phyloP scores from a whole-genome alignment of 2,888 invertebrate genomes.

The Lepidochrysops patricia region DNA sequence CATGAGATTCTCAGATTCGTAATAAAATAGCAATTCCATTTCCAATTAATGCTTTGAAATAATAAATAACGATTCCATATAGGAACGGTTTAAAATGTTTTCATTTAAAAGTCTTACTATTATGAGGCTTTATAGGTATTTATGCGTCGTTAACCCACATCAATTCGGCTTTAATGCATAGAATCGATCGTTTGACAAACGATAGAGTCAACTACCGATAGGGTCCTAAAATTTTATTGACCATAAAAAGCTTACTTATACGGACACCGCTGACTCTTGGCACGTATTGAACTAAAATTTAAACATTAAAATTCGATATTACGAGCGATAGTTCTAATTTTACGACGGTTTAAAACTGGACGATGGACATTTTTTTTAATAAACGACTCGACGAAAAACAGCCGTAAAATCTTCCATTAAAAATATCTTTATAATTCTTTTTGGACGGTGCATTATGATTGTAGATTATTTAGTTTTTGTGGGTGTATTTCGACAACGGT shows the following conservation, averaged over 20 bases:
- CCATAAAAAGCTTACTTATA: conserved; percentile 69
- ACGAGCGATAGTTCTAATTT: conserved; percentile 68
- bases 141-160: conserved; percentile 37
- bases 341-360: conserved; percentile 60
- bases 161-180: conserved; percentile 35
- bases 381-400: conserved; percentile 31
- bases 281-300: conserved; percentile 50
- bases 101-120: conserved; percentile 31
- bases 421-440: conserved; percentile 16
- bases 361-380: conserved; percentile 38
- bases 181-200: conserved; percentile 44
- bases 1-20: not conserved
- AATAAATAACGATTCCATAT: conserved; percentile 2
- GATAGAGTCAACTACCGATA: conserved; percentile 46
- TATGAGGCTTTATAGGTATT: conserved; percentile 24
- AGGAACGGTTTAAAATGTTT: conserved; percentile 25
- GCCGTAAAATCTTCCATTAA: conserved; percentile 23
- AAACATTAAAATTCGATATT: conserved; percentile 63
- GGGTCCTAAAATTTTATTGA: conserved; percentile 64
- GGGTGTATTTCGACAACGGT: conserved; percentile 8
- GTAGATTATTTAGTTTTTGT: conserved; percentile 9
- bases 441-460: conserved; percentile 11
- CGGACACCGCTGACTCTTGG: conserved; percentile 42
- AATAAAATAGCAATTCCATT: not conserved
- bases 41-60: not conserved